These are phyloP conservation scores for Crotalus helleri DNA, from an alignment of 2,113 vertebrate species.

Conservation along the genomic window DNA sequence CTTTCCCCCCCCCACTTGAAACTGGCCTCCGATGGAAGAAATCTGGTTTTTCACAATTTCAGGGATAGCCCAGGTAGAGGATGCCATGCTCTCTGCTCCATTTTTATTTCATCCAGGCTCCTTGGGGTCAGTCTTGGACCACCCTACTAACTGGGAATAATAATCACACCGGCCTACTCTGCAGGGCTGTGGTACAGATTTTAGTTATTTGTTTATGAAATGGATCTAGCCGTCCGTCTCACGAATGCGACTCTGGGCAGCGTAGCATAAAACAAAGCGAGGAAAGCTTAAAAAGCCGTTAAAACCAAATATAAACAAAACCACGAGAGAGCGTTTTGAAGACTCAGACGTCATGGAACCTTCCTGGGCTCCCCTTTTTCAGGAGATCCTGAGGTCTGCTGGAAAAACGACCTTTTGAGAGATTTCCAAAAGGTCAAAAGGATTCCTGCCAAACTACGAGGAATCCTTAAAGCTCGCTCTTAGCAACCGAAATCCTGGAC, in stretches of 20 bases:
- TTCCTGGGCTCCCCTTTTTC: not conserved
- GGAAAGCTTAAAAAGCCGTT: not conserved
- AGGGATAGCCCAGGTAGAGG: not conserved
- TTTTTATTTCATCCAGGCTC: not conserved
- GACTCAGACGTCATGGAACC: not conserved
- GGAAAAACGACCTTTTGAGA: not conserved
- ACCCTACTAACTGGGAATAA: not conserved
- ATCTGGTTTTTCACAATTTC: not conserved
- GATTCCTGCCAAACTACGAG: not conserved
- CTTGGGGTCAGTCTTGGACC: not conserved
- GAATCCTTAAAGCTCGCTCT: not conserved
- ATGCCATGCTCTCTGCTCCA: not conserved
- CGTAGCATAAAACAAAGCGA: not conserved
- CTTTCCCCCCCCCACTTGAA: not conserved
- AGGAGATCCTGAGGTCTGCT: not conserved
- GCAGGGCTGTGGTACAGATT: not conserved
- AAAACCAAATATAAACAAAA: not conserved
- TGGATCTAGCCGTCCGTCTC: not conserved
- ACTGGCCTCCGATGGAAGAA: not conserved
- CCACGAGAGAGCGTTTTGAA: not conserved
- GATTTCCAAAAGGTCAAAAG: not conserved
- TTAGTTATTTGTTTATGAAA: not conserved
- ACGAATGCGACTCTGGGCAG: not conserved
- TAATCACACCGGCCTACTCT: not conserved
- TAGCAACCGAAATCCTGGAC: not conserved